Conservation (phyloP, 2,888 invertebrate species). For the Andrena praecox region DNA sequence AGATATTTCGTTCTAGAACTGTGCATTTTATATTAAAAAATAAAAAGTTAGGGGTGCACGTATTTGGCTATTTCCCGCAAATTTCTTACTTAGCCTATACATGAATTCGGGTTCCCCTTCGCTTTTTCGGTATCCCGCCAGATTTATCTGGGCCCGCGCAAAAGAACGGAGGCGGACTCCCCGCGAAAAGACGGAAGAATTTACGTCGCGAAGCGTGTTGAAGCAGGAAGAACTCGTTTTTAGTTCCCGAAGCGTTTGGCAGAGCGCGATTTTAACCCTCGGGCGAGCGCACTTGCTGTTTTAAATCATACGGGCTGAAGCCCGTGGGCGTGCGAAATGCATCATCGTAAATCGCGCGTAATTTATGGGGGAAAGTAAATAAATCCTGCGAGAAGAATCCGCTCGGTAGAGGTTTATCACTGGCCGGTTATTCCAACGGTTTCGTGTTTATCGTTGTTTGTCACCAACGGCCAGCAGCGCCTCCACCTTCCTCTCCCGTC, state of each 20-base stretch:
- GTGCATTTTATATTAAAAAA: no score
- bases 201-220: not conserved
- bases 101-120: no score
- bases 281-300: slow-evolving; percentile 30
- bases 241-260: not conserved
- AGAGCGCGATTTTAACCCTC: slow-evolving; percentile 47
- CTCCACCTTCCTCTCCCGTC: not conserved
- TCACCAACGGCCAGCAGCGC: not conserved
- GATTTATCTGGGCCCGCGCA: not conserved
- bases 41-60: no score
- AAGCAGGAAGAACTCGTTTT: slow-evolving; percentile 2
- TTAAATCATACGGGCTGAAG: slow-evolving; percentile 41
- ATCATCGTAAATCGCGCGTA: slow-evolving; percentile 44
- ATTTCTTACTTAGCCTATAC: no score
- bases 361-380: slow-evolving; percentile 53
- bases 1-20: no score
- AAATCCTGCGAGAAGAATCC: slow-evolving; percentile 47
- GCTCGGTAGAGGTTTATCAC: slow-evolving; percentile 32
- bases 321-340: slow-evolving; percentile 47
- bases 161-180: not conserved
- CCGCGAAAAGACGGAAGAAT: not conserved
- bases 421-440: slow-evolving; percentile 26
- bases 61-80: no score
- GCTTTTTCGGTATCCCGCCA: no score
- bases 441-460: slow-evolving; percentile 18